phyloP scores from a whole-genome alignment of 2,113 vertebrate species.

The rabbit (Oryctolagus cuniculus) region mOryCun1.1 NC_091452.1:3288001-3288500 shows the following conservation, averaged over 20 bases:
- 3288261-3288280: fast-evolving
- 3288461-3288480: neutral
- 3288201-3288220: neutral
- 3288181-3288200: fast-evolving
- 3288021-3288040: too few relatives aligned
- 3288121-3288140: fast-evolving
- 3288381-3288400: neutral
- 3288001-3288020: too few relatives aligned
- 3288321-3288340: too few relatives aligned
- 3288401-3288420: fast-evolving
- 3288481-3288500: neutral
- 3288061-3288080: too few relatives aligned
- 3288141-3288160: neutral
- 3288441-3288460: neutral
- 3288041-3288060: too few relatives aligned
- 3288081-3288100: too few relatives aligned
- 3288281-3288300: too few relatives aligned
- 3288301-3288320: neutral
- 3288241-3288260: neutral
- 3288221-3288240: too few relatives aligned
- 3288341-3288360: neutral
- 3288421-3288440: too few relatives aligned
- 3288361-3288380: neutral
- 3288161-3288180: neutral
- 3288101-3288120: fast-evolving